Percentiles rank a stretch among this genome's conserved stretches.
phyloP scores from a whole-genome alignment of 2,797 vertebrate species.

The Yasuhikotakia modesta region DNA sequence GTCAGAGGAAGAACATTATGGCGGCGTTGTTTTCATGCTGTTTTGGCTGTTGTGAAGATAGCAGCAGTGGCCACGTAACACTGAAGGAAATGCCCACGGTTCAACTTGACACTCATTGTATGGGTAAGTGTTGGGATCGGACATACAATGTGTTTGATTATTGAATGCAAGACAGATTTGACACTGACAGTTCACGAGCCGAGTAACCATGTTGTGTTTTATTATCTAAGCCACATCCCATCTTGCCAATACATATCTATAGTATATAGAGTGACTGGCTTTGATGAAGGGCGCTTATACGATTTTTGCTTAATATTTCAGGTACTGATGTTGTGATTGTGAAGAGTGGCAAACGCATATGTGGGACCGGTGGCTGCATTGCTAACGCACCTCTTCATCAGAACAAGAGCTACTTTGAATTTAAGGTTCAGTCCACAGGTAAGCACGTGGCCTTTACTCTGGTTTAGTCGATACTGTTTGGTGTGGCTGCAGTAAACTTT shows the following conservation, averaged over 20 bases:
- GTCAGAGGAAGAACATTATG: constrained; percentile 67
- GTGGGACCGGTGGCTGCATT: constrained; percentile 94
- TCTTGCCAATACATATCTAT: too few relatives aligned
- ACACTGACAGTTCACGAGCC: too few relatives aligned
- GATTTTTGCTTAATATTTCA: constrained; percentile 65
- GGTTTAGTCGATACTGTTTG: not conserved
- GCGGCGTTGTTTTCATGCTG: constrained; percentile 86
- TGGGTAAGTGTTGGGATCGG: constrained; percentile 81
- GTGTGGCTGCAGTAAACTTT: constrained; percentile 12
- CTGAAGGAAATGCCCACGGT: constrained; percentile 97
- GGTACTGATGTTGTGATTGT: constrained; percentile 98
- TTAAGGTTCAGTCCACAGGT: constrained; percentile 99
- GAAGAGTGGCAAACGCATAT: constrained; percentile 97
- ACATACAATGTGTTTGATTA: too few relatives aligned
- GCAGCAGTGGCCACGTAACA: constrained; percentile 86
- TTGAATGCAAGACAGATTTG: too few relatives aligned
- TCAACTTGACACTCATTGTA: constrained; percentile 92
- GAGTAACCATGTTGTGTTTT: too few relatives aligned
- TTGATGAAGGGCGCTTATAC: too few relatives aligned
- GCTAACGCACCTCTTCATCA: constrained; percentile 95
- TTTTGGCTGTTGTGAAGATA: constrained; percentile 87
- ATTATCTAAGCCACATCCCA: too few relatives aligned
- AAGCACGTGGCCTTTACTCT: constrained; percentile 53
- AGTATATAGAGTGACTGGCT: too few relatives aligned
- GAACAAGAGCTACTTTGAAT: constrained; percentile 99